Conservation (phyloP, 2,113 vertebrate genomes). For the Loxodonta africana region DNA sequence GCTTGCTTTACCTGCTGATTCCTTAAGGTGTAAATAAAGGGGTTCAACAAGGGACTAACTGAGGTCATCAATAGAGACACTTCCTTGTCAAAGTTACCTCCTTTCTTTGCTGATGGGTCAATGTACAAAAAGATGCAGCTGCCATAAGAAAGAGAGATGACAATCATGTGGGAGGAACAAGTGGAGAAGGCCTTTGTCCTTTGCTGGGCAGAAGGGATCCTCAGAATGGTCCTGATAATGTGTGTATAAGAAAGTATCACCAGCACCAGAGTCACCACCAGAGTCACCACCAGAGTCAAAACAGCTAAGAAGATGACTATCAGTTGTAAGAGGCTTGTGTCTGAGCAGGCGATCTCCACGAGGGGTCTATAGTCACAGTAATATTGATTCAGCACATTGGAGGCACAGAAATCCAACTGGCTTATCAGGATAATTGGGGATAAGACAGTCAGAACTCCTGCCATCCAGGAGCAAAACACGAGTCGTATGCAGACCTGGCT, state of each 20-base stretch:
- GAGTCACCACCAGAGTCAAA: slow-evolving; percentile 46
- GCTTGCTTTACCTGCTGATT: slow-evolving; percentile 76
- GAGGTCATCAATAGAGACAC: slow-evolving; percentile 73
- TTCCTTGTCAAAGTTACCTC: slow-evolving; percentile 69
- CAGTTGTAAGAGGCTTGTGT: slow-evolving; percentile 62
- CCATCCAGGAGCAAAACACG: slow-evolving; percentile 67
- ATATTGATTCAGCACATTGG: slow-evolving; percentile 78
- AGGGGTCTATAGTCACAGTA: slow-evolving; percentile 79
- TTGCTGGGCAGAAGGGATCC: slow-evolving; percentile 74
- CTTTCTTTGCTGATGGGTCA: slow-evolving; percentile 72
- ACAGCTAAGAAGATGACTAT: slow-evolving; percentile 38
- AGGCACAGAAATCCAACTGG: slow-evolving; percentile 73
- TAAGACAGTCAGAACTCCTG: slow-evolving; percentile 63
- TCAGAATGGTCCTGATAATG: slow-evolving; percentile 77
- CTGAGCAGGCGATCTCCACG: slow-evolving; percentile 77
- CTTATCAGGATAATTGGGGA: slow-evolving; percentile 58
- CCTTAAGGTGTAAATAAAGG: slow-evolving; percentile 77
- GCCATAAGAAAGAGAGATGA: slow-evolving; percentile 75
- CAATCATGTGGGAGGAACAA: slow-evolving; percentile 75
- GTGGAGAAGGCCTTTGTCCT: slow-evolving; percentile 79
- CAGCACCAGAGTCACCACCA: slow-evolving; percentile 49
- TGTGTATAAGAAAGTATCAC: slow-evolving; percentile 69
- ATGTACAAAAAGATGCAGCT: slow-evolving; percentile 80
- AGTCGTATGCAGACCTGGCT: slow-evolving; percentile 66
- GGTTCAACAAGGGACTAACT: slow-evolving; percentile 71